These are phyloP conservation scores for Nematostella vectensis DNA, from an alignment of 92 coral and sea anemone genomes.

Conservation along the genomic window DNA sequence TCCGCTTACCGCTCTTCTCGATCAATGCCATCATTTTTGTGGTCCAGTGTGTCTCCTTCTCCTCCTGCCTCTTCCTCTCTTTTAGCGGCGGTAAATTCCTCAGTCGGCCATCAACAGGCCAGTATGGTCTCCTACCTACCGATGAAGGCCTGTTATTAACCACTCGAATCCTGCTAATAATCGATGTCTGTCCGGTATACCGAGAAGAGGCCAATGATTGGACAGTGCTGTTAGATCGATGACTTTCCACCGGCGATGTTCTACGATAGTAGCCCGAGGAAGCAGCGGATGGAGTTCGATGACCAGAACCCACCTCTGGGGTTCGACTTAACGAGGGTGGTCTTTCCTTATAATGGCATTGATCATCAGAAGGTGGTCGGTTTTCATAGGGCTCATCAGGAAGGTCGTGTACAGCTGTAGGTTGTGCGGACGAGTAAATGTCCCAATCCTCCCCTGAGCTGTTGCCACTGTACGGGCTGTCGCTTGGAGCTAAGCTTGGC, in stretches of 20 bases:
- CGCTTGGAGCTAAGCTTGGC: conserved; percentile 27
- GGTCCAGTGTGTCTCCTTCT: neutral
- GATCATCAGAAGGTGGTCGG: too few relatives aligned
- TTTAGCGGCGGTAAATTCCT: conserved; percentile 23
- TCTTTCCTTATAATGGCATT: too few relatives aligned
- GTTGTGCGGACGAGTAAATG: neutral
- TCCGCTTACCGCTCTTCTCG: neutral
- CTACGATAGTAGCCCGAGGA: conserved; percentile 11
- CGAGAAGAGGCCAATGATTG: conserved; percentile 11
- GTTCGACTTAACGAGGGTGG: neutral
- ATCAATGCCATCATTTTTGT: neutral
- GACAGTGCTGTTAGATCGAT: conserved; percentile 18
- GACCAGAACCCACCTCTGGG: too few relatives aligned
- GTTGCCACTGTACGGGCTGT: conserved; percentile 34
- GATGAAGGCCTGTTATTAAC: conserved; percentile 10
- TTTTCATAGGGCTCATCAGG: too few relatives aligned
- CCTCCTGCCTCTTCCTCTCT: neutral
- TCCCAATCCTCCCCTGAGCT: conserved; percentile 42
- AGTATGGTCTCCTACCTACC: neutral
- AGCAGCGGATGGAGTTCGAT: conserved; percentile 9
- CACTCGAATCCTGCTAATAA: conserved; percentile 9
- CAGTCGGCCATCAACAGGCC: conserved; percentile 25
- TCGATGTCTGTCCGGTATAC: conserved; percentile 16
- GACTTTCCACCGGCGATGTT: conserved; percentile 11
- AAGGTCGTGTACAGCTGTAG: neutral